These are phyloP conservation scores for Napeogenes inachia DNA, from an alignment of 2,888 invertebrate genomes.

Conservation along the genomic window DNA sequence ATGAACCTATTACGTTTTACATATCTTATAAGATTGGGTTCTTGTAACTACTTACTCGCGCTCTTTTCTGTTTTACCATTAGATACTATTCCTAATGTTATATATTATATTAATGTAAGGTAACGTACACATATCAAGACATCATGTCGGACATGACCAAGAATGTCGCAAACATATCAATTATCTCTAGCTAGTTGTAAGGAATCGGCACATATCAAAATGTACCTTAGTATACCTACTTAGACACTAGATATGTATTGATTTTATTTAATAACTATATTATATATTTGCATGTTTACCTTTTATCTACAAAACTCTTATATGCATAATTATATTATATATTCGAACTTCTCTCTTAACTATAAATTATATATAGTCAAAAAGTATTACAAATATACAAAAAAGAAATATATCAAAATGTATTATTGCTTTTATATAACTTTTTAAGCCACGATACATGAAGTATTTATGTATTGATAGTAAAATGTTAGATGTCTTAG, in stretches of 20 bases:
- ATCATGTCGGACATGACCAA: slow-evolving; percentile 64
- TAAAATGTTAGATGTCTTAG: too few relatives aligned
- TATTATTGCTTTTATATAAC: too few relatives aligned
- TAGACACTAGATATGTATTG: not conserved
- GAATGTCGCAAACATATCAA: slow-evolving; percentile 77
- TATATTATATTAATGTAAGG: slow-evolving; percentile 30
- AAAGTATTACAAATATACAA: too few relatives aligned
- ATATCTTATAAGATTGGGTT: too few relatives aligned
- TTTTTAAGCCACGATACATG: too few relatives aligned
- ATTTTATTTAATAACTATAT: not conserved
- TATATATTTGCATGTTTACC: not conserved
- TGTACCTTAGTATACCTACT: slow-evolving; percentile 11
- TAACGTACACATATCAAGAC: slow-evolving; percentile 60
- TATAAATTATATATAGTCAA: too few relatives aligned
- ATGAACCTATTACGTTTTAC: too few relatives aligned
- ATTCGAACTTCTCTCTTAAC: too few relatives aligned
- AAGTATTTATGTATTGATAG: too few relatives aligned
- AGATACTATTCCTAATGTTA: not conserved
- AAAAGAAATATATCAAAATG: too few relatives aligned
- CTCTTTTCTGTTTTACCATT: too few relatives aligned
- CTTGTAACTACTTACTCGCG: not conserved
- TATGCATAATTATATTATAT: too few relatives aligned
- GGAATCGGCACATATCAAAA: slow-evolving; percentile 19
- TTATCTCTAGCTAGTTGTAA: slow-evolving; percentile 33
- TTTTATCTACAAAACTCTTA: not conserved